These are phyloP conservation scores for Proterorhinus semilunaris DNA, from an alignment of 2,113 vertebrate genomes.

Conservation along the genomic window DNA sequence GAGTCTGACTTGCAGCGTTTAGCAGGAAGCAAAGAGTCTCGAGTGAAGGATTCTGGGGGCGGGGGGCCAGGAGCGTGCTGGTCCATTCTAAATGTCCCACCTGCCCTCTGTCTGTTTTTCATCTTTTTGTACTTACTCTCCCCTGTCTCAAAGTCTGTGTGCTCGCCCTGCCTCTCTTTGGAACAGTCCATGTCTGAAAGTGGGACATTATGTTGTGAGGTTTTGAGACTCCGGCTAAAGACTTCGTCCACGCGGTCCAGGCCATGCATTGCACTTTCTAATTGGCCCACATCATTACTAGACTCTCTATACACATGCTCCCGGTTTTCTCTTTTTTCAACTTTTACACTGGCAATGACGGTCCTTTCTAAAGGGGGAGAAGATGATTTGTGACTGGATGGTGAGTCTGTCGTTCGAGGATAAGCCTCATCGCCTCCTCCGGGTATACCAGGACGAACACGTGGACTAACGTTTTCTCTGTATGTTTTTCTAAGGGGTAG, in stretches of 20 bases:
- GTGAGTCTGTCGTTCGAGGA: conserved; percentile 47
- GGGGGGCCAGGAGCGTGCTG: conserved; percentile 78
- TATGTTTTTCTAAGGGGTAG: conserved; percentile 90
- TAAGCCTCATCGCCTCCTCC: conserved; percentile 67
- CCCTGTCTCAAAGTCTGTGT: conserved; percentile 48
- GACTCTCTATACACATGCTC: conserved; percentile 55
- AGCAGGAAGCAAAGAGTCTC: conserved; percentile 78
- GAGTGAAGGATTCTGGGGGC: conserved; percentile 61
- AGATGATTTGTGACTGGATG: conserved; percentile 46
- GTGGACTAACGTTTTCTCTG: conserved; percentile 84
- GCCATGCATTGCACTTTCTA: conserved; percentile 71
- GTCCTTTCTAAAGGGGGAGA: conserved; percentile 69
- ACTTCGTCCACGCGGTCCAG: conserved; percentile 82
- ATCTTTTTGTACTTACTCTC: conserved; percentile 62
- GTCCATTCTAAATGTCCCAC: conserved; percentile 73
- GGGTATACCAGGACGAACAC: conserved; percentile 74
- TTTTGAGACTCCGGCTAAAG: conserved; percentile 82
- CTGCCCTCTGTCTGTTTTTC: conserved; percentile 65
- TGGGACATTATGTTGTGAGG: conserved; percentile 55
- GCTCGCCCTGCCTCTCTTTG: conserved; percentile 55
- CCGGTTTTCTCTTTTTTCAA: conserved; percentile 70
- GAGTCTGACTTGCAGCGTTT: conserved; percentile 88
- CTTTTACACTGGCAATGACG: conserved; percentile 79
- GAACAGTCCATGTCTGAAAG: conserved; percentile 55
- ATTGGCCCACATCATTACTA: conserved; percentile 40